phyloP scores from a whole-genome alignment of 2,888 invertebrate species.

The Lamellibrachia satsuma region DNA sequence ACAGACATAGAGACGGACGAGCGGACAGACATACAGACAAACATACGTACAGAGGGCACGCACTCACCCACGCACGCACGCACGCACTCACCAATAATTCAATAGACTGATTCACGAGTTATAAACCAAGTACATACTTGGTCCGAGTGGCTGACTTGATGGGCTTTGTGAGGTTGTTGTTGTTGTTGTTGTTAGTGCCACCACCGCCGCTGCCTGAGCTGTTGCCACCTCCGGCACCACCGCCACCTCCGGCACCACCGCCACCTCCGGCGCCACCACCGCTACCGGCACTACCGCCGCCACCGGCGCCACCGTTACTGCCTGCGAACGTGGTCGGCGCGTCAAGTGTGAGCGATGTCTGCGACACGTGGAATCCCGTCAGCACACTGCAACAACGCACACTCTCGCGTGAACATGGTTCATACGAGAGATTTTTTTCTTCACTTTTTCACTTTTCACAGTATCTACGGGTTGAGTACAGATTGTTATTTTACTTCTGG shows the following conservation, averaged over 20 bases:
- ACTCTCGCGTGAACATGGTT: not conserved
- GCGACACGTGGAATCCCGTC: not conserved
- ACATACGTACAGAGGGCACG: no score
- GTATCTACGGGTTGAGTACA: no score
- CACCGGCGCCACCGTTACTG: not conserved
- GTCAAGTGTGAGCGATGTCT: not conserved
- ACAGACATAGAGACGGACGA: no score
- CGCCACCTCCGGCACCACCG: not conserved
- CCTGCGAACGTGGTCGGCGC: not conserved
- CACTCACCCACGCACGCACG: not conserved
- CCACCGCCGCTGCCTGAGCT: not conserved
- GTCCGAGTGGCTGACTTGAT: not conserved
- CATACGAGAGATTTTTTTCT: no score
- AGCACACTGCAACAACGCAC: not conserved
- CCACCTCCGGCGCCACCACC: not conserved
- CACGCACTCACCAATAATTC: not conserved
- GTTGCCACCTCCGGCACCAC: not conserved
- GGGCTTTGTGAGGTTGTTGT: not conserved
- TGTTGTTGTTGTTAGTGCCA: conserved; percentile 1
- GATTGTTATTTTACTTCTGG: no score
- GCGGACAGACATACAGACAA: not conserved
- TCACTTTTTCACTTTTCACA: no score
- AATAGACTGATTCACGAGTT: no score
- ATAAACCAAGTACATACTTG: not conserved
- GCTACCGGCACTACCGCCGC: not conserved